Evolutionary conservation across 2,797 vertebrate genomes (phyloP), one percentile per base, ranked within the genome.

Genomic region (Anas flavirostris): DNA sequence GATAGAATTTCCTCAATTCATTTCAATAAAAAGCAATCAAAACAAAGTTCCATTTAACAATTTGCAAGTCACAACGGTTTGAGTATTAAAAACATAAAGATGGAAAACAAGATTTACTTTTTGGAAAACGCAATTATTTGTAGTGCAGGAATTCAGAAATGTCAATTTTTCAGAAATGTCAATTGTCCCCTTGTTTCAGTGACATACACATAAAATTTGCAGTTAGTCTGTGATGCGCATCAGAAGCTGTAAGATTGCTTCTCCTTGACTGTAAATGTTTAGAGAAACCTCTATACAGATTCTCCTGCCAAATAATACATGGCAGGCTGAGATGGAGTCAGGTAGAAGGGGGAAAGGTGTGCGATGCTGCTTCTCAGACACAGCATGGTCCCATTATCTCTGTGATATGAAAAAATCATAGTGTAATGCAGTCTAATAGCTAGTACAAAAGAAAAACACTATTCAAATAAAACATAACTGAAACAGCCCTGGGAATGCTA

Each of bases 11-110:
- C 86, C 72, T 81, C 64, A 92, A 70, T 68, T 6, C 16, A 56
- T 84, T 90, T 84, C 59, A 93, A 90, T 70, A 63, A 89, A 92
- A 94, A 75, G 17, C 16, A 88, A 86, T 21, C 25, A 86, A 96
- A 91, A 75, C 39, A 10, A 79, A 79, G 48, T 29, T 80, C 14
- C 28, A 73, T 69, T 63, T 82, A 87, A 66, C 10, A 68, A 55
- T 58, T 78, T 78, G 22, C 31, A 86, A 80, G 43, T 69, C 68
- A 77, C 15, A 35, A 55, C 28, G 1, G 1, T 62, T 68, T 64
- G 59, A 64, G 29, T 70, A 77, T 86, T 79, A 76, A 69, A 63
- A 89, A 59, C 52, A 89, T 16, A 37, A 43, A 63, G 88, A 39
- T 23, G 37, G 17, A 72, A 93, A 88, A 43, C 74, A 82, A 46